Evolutionary conservation across 1,140 invertebrate species (phyloP).

Genomic region (Piezodorus guildinii): DNA sequence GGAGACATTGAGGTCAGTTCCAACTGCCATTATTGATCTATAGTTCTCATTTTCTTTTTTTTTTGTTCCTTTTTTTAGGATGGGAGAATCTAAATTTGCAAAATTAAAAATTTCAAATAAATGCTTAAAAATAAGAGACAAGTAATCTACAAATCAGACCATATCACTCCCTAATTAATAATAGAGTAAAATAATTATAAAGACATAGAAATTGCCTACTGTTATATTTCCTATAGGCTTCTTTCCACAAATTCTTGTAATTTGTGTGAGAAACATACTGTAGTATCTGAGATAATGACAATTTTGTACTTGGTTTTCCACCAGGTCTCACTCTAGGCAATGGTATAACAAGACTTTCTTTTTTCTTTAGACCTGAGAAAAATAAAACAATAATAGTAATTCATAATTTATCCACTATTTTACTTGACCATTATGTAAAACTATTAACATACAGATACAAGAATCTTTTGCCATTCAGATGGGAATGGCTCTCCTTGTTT

Average conservation of each 20-base stretch:
- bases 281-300: conserved; percentile 62
- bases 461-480: conserved; percentile 45
- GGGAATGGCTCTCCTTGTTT: conserved; percentile 44
- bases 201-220: too few relatives aligned
- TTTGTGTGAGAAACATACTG: conserved; percentile 69
- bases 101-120: too few relatives aligned
- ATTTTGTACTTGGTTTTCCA: conserved; percentile 43
- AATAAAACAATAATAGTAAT: conserved; percentile 1
- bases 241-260: conserved; percentile 72
- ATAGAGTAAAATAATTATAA: too few relatives aligned
- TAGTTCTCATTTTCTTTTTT: too few relatives aligned
- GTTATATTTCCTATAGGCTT: conserved; percentile 65
- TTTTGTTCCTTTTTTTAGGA: too few relatives aligned
- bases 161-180: too few relatives aligned
- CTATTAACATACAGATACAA: conserved; percentile 40
- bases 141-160: too few relatives aligned
- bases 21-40: too few relatives aligned
- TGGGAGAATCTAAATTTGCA: too few relatives aligned
- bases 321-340: conserved; percentile 45
- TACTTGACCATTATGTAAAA: conserved; percentile 6
- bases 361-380: conserved; percentile 47
- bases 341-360: conserved; percentile 54
- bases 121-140: too few relatives aligned
- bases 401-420: too few relatives aligned
- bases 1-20: too few relatives aligned